Evolutionary conservation across 1,140 invertebrate species (phyloP).

Genomic region (Eumeta japonica): DNA sequence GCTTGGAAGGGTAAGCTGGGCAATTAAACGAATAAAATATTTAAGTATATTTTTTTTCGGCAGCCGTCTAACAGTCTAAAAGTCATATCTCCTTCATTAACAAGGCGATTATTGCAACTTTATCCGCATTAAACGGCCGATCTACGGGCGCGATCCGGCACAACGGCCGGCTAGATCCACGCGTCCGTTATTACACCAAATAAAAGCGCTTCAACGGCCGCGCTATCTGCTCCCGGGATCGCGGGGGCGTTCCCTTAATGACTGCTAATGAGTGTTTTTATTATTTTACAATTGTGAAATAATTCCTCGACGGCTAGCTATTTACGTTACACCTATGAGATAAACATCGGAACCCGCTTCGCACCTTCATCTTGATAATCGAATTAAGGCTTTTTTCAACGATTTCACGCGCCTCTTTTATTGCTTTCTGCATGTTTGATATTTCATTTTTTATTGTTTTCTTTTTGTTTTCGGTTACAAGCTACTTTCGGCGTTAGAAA

Average conservation of each 20-base stretch:
- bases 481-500: too few relatives aligned
- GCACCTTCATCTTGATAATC: slow-evolving; percentile 57
- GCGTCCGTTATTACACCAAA: slow-evolving; percentile 40
- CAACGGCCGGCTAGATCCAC: too few relatives aligned
- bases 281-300: slow-evolving; percentile 55
- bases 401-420: slow-evolving; percentile 54
- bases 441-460: slow-evolving; percentile 36
- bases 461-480: too few relatives aligned
- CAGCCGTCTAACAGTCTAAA: too few relatives aligned
- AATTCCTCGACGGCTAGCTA: too few relatives aligned
- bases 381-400: slow-evolving; percentile 53
- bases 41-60: too few relatives aligned
- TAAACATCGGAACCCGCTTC: slow-evolving; percentile 57
- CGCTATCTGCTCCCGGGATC: slow-evolving; percentile 41
- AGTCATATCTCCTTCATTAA: too few relatives aligned
- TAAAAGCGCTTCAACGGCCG: slow-evolving; percentile 7
- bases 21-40: too few relatives aligned
- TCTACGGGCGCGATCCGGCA: too few relatives aligned
- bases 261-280: slow-evolving; percentile 55
- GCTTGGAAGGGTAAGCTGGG: too few relatives aligned
- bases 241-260: slow-evolving; percentile 45
- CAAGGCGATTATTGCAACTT: too few relatives aligned
- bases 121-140: too few relatives aligned
- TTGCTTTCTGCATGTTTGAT: slow-evolving; percentile 51
- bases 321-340: slow-evolving; percentile 46